phyloP scores from a whole-genome alignment of 2,888 invertebrate genomes.

The Ennomos fuscantarius region DNA sequence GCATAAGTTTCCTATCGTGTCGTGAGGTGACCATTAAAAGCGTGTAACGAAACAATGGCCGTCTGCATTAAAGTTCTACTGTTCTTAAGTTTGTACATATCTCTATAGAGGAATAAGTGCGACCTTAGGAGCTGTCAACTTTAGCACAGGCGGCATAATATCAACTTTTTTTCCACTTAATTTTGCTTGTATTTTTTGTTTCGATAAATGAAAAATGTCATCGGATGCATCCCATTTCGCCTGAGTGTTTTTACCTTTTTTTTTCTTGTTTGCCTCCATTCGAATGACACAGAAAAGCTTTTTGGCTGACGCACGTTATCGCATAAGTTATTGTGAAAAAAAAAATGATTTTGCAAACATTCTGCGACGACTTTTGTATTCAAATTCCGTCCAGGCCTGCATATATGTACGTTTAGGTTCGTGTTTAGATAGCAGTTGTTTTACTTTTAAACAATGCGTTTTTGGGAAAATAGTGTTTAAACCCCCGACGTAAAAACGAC shows the following conservation, averaged over 20 bases:
- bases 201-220: conserved; percentile 76
- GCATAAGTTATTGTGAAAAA: conserved; percentile 62
- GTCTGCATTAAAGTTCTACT: too few species aligned
- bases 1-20: background rate
- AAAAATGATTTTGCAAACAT: conserved; percentile 53
- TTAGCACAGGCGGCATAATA: too few species aligned
- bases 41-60: conserved; percentile 31
- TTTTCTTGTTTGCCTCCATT: conserved; percentile 57
- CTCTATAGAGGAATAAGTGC: too few species aligned
- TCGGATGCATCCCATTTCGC: conserved; percentile 66
- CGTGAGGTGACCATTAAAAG: conserved; percentile 40
- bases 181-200: conserved; percentile 51
- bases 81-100: too few species aligned
- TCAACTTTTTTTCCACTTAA: conserved; percentile 44
- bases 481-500: too few species aligned
- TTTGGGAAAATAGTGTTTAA: conserved; percentile 4
- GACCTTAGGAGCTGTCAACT: too few species aligned
- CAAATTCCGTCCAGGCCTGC: conserved; percentile 55
- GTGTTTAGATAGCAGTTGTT: conserved; percentile 27
- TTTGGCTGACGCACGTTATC: conserved; percentile 79
- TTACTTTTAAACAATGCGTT: conserved; percentile 13
- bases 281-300: conserved; percentile 82
- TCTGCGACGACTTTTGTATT: conserved; percentile 65
- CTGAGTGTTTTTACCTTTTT: conserved; percentile 49
- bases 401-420: conserved; percentile 29